phyloP scores from a whole-genome alignment of 1,140 invertebrate species.

The Drosophila yakuba region DNA sequence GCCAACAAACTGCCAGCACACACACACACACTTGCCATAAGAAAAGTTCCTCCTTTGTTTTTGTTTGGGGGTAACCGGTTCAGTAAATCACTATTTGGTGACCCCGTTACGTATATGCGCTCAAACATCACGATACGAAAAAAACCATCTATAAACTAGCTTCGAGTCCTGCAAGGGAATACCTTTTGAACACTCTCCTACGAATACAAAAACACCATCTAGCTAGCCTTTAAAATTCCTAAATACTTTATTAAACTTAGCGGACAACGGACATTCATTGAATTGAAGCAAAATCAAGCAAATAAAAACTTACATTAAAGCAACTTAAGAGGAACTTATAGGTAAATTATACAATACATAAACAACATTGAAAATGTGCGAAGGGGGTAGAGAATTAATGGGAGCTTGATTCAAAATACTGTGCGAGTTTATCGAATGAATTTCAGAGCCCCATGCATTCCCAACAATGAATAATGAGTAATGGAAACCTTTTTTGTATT shows the following conservation, averaged over 20 bases:
- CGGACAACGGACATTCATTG: constrained; percentile 77
- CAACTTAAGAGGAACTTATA: constrained; percentile 37
- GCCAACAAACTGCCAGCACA: constrained; percentile 55
- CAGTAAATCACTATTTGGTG: background rate
- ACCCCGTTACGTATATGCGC: constrained; percentile 9
- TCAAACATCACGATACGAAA: constrained; percentile 6
- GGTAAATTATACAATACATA: constrained; percentile 71
- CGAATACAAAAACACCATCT: constrained; percentile 18
- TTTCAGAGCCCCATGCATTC: constrained; percentile 15
- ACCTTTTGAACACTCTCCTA: background rate
- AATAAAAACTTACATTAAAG: constrained; percentile 33
- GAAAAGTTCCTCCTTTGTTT: constrained; percentile 4
- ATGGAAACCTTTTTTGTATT: constrained; percentile 10
- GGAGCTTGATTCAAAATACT: constrained; percentile 10
- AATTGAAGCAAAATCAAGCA: constrained; percentile 59
- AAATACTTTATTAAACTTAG: constrained; percentile 66
- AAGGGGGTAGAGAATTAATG: background rate
- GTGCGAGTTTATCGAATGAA: constrained; percentile 30
- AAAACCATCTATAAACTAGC: constrained; percentile 2
- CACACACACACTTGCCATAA: constrained; percentile 33
- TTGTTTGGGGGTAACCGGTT: background rate
- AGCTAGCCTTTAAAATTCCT: constrained; percentile 72
- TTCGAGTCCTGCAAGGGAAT: background rate
- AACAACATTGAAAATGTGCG: constrained; percentile 44
- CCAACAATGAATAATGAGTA: background rate